These are phyloP conservation scores for Trachelus iudaicus DNA, from an alignment of 2,888 invertebrate species.

Conservation along the genomic window DNA sequence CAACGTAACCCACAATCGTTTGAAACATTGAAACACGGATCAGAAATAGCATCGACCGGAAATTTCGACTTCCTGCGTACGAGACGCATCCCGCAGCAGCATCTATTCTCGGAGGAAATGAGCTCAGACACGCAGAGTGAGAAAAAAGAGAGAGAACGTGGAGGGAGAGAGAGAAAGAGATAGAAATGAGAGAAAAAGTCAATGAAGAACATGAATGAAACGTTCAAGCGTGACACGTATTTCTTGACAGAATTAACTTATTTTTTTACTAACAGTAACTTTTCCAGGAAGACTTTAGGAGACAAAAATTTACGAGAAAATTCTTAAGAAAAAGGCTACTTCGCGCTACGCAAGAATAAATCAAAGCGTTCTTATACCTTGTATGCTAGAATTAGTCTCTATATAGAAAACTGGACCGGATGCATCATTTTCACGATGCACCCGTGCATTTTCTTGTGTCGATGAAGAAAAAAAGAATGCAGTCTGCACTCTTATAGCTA, in stretches of 20 bases:
- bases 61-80: slow-evolving; percentile 28
- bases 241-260: not conserved
- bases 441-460: slow-evolving; percentile 1
- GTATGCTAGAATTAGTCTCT: not conserved
- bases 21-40: not conserved
- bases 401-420: not conserved
- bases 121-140: not conserved
- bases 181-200: not conserved
- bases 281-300: not conserved
- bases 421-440: slow-evolving; percentile 11
- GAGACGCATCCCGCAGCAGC: slow-evolving; percentile 24
- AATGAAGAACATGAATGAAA: not conserved
- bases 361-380: not conserved
- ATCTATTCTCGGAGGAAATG: slow-evolving; percentile 28
- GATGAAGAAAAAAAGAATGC: slow-evolving; percentile 19
- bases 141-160: not conserved
- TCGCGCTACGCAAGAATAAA: not conserved
- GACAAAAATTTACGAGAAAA: not conserved
- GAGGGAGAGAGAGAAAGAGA: too few relatives aligned
- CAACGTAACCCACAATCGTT: slow-evolving; percentile 21
- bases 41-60: slow-evolving; percentile 34
- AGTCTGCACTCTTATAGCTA: slow-evolving; percentile 7
- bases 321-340: not conserved
- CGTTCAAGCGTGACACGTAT: not conserved
- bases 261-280: not conserved